Percentiles rank a stretch among this genome's conserved stretches.
phyloP scores from a whole-genome alignment of 2,888 invertebrate genomes.

The Callinectes sapidus region DNA sequence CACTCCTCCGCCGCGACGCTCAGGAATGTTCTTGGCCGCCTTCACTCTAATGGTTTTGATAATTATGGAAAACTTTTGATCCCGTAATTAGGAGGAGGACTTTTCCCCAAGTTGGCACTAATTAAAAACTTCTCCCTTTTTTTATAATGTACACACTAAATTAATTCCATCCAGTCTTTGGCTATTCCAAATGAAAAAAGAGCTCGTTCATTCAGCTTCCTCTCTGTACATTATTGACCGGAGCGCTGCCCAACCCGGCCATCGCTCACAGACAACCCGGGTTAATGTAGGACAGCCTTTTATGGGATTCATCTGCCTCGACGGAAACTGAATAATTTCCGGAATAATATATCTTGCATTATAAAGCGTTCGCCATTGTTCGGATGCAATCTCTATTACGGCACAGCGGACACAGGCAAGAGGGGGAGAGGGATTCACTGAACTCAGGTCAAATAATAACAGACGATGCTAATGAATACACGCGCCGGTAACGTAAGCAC shows the following conservation, averaged over 20 bases:
- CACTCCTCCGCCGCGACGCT: not conserved
- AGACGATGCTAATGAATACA: not conserved
- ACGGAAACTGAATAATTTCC: not conserved
- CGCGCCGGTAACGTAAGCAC: not conserved
- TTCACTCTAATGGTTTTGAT: slow-evolving; percentile 6
- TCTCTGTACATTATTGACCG: not conserved
- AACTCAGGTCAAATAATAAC: not conserved
- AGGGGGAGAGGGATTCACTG: not conserved
- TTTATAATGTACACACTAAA: slow-evolving; percentile 16
- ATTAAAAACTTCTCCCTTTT: slow-evolving; percentile 20
- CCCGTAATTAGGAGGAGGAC: not conserved
- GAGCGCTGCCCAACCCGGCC: not conserved
- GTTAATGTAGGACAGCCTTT: slow-evolving; percentile 12
- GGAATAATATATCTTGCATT: not conserved
- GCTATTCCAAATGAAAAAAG: not conserved
- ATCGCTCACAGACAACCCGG: slow-evolving; percentile 11
- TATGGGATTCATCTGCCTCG: not conserved
- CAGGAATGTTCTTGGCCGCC: not conserved
- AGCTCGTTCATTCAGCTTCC: not conserved
- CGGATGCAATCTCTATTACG: not conserved
- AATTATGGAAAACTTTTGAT: slow-evolving; percentile 28
- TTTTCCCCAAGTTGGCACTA: not conserved
- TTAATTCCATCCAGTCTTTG: slow-evolving; percentile 27
- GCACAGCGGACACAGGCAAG: not conserved
- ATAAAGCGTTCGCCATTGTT: not conserved